Conservation (phyloP, 1,140 invertebrate species). For the Sinonovacula constricta region DNA sequence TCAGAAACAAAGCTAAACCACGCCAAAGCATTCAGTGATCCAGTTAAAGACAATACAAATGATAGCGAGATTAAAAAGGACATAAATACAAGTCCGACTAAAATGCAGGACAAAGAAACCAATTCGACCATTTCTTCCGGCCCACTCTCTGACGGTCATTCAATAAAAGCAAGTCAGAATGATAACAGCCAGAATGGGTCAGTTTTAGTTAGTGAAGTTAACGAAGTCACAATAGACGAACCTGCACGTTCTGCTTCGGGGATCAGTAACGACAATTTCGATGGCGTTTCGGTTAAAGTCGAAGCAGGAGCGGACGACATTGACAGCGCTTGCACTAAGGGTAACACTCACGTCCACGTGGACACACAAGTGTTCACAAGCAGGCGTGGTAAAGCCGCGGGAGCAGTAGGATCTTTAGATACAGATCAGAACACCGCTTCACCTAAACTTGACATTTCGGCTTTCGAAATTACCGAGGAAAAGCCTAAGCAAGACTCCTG, state of each 20-base stretch:
- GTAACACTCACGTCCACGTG: slow-evolving; percentile 16
- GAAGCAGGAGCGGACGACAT: slow-evolving; percentile 11
- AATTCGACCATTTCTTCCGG: background rate
- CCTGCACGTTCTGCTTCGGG: slow-evolving; percentile 10
- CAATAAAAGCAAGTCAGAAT: slow-evolving; percentile 10
- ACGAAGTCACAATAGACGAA: slow-evolving; percentile 2
- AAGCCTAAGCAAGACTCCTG: slow-evolving; percentile 18
- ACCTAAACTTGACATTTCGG: slow-evolving; percentile 11
- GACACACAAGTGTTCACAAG: slow-evolving; percentile 49
- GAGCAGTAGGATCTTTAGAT: slow-evolving; percentile 19
- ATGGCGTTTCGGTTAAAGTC: slow-evolving; percentile 24
- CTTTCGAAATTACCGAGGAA: slow-evolving; percentile 1
- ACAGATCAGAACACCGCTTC: slow-evolving; percentile 2
- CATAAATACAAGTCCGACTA: background rate
- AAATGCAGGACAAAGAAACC: background rate
- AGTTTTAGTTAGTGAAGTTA: background rate
- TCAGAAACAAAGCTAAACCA: background rate
- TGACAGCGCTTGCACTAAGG: slow-evolving; percentile 13
- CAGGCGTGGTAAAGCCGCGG: slow-evolving; percentile 44
- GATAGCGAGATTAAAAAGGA: background rate
- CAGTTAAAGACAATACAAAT: too few species aligned
- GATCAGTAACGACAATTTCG: slow-evolving; percentile 39
- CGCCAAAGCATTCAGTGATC: too few species aligned
- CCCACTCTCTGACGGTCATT: background rate
- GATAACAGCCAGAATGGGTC: slow-evolving; percentile 11